Evolutionary conservation across 2,888 invertebrate species (phyloP).

Genomic region (Ormyrus rosae): DNA sequence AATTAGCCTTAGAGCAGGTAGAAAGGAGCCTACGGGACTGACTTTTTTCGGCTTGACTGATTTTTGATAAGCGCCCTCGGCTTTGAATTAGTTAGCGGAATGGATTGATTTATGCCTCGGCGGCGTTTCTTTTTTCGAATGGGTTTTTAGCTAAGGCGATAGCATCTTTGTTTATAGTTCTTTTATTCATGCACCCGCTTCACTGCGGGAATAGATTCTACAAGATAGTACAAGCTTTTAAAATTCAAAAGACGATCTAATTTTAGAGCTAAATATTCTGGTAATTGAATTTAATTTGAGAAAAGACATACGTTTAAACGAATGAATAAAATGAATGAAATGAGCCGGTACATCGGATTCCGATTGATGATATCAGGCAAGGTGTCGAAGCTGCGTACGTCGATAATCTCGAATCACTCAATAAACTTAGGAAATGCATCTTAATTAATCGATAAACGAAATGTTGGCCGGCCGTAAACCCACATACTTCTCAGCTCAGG

Average conservation of each 20-base stretch:
- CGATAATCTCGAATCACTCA: conserved; percentile 25
- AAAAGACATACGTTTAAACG: no score
- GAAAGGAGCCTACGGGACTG: background rate
- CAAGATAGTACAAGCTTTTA: no score
- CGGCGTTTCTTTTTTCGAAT: background rate
- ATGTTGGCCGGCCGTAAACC: background rate
- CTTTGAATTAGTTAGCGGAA: conserved; percentile 3
- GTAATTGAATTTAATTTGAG: no score
- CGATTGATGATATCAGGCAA: background rate
- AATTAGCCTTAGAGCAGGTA: conserved; percentile 45
- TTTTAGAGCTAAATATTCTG: no score
- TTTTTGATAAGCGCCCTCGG: background rate
- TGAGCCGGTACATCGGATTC: no score
- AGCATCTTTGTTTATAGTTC: background rate
- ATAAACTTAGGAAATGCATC: conserved; percentile 34
- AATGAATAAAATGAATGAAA: no score
- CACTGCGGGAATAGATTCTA: no score
- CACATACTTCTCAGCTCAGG: background rate
- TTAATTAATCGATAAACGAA: conserved; percentile 53
- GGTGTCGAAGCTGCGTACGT: conserved; percentile 21
- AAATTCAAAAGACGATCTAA: no score
- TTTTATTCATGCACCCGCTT: background rate
- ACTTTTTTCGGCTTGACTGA: no score
- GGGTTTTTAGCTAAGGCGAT: background rate
- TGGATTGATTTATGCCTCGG: conserved; percentile 37